phyloP scores from a whole-genome alignment of 1,140 invertebrate genomes.

The Onthophagus taurus region DNA sequence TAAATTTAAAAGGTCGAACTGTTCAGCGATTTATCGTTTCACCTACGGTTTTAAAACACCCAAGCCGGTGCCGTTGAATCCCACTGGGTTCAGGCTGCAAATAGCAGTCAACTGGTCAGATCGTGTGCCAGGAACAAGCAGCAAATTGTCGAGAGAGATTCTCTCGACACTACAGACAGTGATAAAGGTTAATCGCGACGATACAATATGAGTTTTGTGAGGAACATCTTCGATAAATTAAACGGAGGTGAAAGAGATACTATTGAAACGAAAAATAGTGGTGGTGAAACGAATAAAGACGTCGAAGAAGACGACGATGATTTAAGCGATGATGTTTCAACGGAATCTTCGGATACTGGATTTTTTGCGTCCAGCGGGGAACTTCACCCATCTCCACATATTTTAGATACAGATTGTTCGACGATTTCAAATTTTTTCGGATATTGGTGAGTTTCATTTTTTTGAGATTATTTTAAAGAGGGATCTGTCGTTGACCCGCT shows the following conservation, averaged over 20 bases:
- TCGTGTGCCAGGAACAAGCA: too few relatives aligned
- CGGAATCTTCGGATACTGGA: slow-evolving; percentile 31
- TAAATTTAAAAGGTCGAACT: background rate
- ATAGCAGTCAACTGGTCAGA: slow-evolving; percentile 4
- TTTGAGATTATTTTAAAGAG: background rate
- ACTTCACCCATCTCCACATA: slow-evolving; percentile 19
- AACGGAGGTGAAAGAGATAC: background rate
- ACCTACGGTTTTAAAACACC: background rate
- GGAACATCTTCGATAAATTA: slow-evolving; percentile 8
- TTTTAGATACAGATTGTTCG: slow-evolving; percentile 29
- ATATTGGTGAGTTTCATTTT: slow-evolving; percentile 29
- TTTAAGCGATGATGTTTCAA: slow-evolving; percentile 25
- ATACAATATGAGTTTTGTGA: slow-evolving; percentile 10
- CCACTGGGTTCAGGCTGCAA: slow-evolving; percentile 2
- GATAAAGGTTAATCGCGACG: too few relatives aligned
- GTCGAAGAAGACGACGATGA: slow-evolving; percentile 31
- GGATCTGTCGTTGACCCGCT: slow-evolving; percentile 8
- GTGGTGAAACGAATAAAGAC: slow-evolving; percentile 2
- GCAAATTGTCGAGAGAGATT: too few relatives aligned
- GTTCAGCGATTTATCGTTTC: slow-evolving; percentile 3
- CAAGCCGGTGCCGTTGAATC: background rate
- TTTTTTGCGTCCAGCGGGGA: slow-evolving; percentile 28
- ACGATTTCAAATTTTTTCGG: slow-evolving; percentile 36
- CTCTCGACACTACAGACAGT: too few relatives aligned
- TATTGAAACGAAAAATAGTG: too few relatives aligned